A percentile compares a stretch with the other conserved stretches of the same genome.
Conservation (phyloP, 2,888 invertebrate species). For the Dichetophora obliterata region DNA sequence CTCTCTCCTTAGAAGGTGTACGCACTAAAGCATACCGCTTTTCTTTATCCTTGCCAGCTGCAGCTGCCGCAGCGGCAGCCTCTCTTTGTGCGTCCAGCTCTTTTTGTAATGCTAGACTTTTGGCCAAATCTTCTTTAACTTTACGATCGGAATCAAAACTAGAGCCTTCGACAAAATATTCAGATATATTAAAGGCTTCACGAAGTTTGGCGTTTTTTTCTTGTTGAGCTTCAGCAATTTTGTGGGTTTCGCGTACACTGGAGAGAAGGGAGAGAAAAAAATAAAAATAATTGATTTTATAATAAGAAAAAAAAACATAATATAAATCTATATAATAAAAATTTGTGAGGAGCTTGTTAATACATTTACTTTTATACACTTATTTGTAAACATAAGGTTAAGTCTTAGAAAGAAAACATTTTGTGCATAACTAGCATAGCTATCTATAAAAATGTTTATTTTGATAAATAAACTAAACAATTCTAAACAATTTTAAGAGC, state of each 20-base stretch:
- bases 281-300: no score
- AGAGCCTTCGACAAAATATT: constrained; percentile 93
- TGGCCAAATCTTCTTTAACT: constrained; percentile 71
- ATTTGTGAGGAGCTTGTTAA: no score
- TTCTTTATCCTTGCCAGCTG: constrained; percentile 61
- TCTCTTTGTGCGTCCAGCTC: constrained; percentile 71
- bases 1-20: constrained; percentile 79
- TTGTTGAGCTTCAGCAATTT: constrained; percentile 95
- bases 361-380: no score
- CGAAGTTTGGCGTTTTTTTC: constrained; percentile 94
- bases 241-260: constrained; percentile 95
- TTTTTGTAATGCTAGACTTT: constrained; percentile 69
- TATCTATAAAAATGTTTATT: no score
- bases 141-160: constrained; percentile 87
- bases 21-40: constrained; percentile 81
- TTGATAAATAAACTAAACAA: no score
- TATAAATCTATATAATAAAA: no score
- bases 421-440: no score
- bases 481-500: no score
- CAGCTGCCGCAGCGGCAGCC: constrained; percentile 58
- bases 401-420: no score
- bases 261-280: constrained; percentile 39
- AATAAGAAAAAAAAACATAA: not conserved
- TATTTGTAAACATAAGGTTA: no score
- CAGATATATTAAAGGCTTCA: constrained; percentile 94